Evolutionary conservation across 2,113 vertebrate genomes (phyloP).

Genomic region (human (Homo sapiens)): GRCh38 chr6:46470001-46470500

Average conservation of each 20-base stretch:
- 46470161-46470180: background rate
- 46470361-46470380: background rate
- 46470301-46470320: background rate
- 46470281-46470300: background rate
- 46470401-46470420: background rate
- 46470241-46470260: background rate
- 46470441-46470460: background rate
- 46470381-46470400: background rate
- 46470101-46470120: background rate
- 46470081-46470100: no score
- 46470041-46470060: background rate
- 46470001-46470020: background rate
- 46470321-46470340: background rate
- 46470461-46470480: background rate
- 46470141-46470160: background rate
- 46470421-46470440: background rate
- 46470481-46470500: background rate
- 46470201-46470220: background rate
- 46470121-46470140: background rate
- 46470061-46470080: background rate
- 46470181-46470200: rapidly evolving
- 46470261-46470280: background rate
- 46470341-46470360: background rate
- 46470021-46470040: background rate
- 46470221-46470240: rapidly evolving